A percentile compares a stretch with the other conserved stretches of the same genome.
These are phyloP conservation scores for Ramphastos sulfuratus DNA, from an alignment of 2,113 vertebrate species.

Conservation along the genomic window DNA sequence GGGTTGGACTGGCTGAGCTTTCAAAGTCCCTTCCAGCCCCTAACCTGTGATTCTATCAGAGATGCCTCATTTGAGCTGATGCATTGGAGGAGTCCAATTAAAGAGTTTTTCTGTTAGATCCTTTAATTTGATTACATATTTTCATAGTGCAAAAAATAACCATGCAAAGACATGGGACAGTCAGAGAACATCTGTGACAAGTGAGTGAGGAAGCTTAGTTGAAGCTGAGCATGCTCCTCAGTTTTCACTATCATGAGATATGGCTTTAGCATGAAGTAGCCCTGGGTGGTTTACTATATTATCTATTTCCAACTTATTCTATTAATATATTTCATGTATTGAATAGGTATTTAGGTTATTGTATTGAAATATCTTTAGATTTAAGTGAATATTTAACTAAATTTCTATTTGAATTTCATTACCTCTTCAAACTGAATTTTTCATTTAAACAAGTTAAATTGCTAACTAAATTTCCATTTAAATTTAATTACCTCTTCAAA, in stretches of 20 bases:
- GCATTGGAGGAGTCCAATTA: neutral
- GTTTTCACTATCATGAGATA: neutral
- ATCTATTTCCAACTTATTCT: neutral
- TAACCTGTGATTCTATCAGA: neutral
- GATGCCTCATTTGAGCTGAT: neutral
- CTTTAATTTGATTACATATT: neutral
- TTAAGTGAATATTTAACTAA: neutral
- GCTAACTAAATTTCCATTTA: neutral
- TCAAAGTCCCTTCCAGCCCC: too few relatives aligned
- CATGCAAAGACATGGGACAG: accelerated
- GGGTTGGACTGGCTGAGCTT: too few relatives aligned
- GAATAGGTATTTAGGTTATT: neutral
- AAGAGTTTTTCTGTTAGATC: neutral
- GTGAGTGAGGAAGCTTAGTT: neutral
- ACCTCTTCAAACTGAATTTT: too few relatives aligned
- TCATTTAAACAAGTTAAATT: too few relatives aligned
- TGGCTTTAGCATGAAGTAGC: neutral
- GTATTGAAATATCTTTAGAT: neutral
- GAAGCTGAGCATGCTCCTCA: neutral
- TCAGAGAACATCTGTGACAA: neutral
- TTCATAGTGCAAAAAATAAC: neutral
- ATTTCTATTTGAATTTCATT: too few relatives aligned
- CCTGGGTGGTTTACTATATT: neutral
- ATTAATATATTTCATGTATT: neutral
- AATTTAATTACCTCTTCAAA: too few relatives aligned